A percentile compares a stretch with the other conserved stretches of the same genome.
Evolutionary conservation across 2,797 vertebrate genomes (phyloP).

Genomic region (Cryptoprocta ferox): DNA sequence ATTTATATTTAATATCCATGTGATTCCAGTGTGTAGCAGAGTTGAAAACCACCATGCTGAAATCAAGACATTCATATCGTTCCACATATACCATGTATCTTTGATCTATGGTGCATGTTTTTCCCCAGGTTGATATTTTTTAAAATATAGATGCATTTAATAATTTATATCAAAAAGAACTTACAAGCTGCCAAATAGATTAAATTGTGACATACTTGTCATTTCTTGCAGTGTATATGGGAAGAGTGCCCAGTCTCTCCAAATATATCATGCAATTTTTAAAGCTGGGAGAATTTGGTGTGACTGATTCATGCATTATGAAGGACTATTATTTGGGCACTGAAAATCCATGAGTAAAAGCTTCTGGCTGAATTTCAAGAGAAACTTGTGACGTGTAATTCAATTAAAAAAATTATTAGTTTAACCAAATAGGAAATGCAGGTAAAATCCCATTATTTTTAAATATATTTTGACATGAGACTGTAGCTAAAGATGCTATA

Average conservation of each 20-base stretch:
- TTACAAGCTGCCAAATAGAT: conserved; percentile 64
- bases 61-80: conserved; percentile 3
- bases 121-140: conserved; percentile 48
- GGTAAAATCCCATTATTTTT: conserved; percentile 55
- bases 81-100: not conserved
- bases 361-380: conserved; percentile 73
- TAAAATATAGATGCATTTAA: conserved; percentile 54
- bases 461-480: conserved; percentile 58
- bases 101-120: conserved; percentile 5
- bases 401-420: conserved; percentile 63
- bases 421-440: conserved; percentile 67
- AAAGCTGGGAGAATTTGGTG: conserved; percentile 53
- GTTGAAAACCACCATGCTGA: not conserved
- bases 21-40: not conserved
- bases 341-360: conserved; percentile 68
- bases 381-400: conserved; percentile 53
- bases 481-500: conserved; percentile 50
- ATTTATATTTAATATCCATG: conserved; percentile 19
- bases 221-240: conserved; percentile 65
- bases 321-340: conserved; percentile 64
- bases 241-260: conserved; percentile 44
- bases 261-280: conserved; percentile 66
- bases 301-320: conserved; percentile 68
- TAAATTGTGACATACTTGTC: conserved; percentile 64
- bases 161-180: conserved; percentile 69